phyloP scores from a whole-genome alignment of 2,888 invertebrate genomes.

The Hipparchia semele region DNA sequence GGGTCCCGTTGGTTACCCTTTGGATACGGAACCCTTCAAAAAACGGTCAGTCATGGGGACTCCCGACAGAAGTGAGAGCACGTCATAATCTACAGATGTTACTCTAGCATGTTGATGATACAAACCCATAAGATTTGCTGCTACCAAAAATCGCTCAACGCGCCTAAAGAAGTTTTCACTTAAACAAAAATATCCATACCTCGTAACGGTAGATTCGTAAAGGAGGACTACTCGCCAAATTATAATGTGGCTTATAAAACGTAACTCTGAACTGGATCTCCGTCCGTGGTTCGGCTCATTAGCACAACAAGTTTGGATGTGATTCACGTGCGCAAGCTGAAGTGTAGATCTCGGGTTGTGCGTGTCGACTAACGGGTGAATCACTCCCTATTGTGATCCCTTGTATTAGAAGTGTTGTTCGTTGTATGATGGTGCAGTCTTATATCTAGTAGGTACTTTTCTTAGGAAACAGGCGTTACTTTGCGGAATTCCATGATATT shows the following conservation, averaged over 20 bases:
- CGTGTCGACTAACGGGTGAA: conserved; percentile 51
- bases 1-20: too few species aligned
- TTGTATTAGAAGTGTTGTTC: background rate
- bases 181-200: conserved; percentile 24
- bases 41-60: too few species aligned
- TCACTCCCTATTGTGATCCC: conserved; percentile 70
- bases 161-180: too few species aligned
- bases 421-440: background rate
- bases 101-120: too few species aligned
- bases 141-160: too few species aligned
- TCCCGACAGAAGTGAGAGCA: too few species aligned
- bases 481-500: too few species aligned
- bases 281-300: conserved; percentile 30
- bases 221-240: background rate
- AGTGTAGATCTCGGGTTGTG: background rate
- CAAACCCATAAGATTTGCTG: too few species aligned
- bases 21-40: too few species aligned
- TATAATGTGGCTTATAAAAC: background rate
- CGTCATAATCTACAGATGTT: too few species aligned
- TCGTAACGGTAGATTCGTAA: conserved; percentile 25
- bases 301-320: conserved; percentile 42
- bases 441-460: background rate
- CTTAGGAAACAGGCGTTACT: background rate
- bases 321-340: conserved; percentile 43
- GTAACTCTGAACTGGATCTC: conserved; percentile 15